Evolutionary conservation across 2,888 invertebrate species (phyloP).

Genomic region (Melanostoma mellinum): DNA sequence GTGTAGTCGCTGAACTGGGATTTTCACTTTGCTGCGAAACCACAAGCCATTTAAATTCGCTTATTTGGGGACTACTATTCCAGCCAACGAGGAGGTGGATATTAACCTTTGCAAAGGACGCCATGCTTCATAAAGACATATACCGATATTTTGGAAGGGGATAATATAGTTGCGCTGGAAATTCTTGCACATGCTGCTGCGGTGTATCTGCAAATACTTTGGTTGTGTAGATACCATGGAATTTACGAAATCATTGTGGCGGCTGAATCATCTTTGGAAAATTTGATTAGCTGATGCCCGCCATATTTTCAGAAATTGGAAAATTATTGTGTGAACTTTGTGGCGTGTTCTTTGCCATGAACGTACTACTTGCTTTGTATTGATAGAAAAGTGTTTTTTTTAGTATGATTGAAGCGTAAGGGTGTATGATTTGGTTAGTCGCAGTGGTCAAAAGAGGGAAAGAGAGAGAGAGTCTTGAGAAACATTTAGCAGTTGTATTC

Average conservation of each 20-base stretch:
- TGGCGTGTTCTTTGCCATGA: no score
- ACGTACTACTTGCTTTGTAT: no score
- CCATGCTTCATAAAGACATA: conserved; percentile 19
- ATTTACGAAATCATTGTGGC: conserved; percentile 20
- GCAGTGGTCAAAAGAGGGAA: no score
- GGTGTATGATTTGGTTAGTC: no score
- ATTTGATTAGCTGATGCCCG: conserved; percentile 16
- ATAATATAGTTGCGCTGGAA: conserved; percentile 9
- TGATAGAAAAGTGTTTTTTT: no score
- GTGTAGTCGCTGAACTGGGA: conserved; percentile 49
- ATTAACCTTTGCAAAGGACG: conserved; percentile 32
- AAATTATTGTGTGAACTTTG: no score
- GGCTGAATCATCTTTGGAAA: conserved; percentile 7
- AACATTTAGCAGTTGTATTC: no score
- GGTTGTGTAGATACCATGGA: conserved; percentile 7
- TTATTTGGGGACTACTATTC: conserved; percentile 57
- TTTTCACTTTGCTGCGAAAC: conserved; percentile 60
- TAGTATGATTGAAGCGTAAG: no score
- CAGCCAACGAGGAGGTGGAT: conserved; percentile 19
- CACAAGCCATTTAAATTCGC: conserved; percentile 66
- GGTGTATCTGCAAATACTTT: neutral
- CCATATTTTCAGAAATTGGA: neutral
- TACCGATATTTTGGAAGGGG: conserved; percentile 2
- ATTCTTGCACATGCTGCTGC: neutral
- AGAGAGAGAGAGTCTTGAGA: no score